Base-by-base conservation (phyloP, 2,888 invertebrate genomes). In the Trachelus stipa region DNA sequence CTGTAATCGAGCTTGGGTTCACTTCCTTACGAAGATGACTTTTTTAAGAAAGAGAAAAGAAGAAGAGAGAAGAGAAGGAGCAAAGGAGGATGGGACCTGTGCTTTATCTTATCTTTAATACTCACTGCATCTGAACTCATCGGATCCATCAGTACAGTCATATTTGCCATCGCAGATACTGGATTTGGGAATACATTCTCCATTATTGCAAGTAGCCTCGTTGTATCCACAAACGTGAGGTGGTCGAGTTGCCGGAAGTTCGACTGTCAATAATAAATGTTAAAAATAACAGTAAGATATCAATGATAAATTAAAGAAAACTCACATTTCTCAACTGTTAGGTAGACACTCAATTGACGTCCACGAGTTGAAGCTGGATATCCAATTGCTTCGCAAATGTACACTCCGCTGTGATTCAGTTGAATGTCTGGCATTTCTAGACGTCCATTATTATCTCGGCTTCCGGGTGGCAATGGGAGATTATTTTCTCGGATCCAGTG, bases 41-140 rank as follows among this genome's bases (percentile, higher is more conserved):
- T 12, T 37, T 4, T 37, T 15, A 37, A 1, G 37, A 37, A 37
- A 37, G 79, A 74, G 71, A 34, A 74, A 75, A 77, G 69, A 77
- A 15, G 68, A 4, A 73, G 35, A 74, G 35, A 73, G 9, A 68
- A 15, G 35, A 68, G 23, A 73, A 56, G 35, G 30, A 37, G 23
- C 73, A 75, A 73, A 35, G 34, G 30, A 34, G 23, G 69, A 75
- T 37, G 37, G 12, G 1, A 12, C 15, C 35, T 35, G 12, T 35
- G 12, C 12, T 35, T 35, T 76, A 80, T 35, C 37, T 4, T 37
- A 56, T 56, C 23, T 56, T 56, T 23, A 56, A 56, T 84, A 94
- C 94, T 94, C 93, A 95, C 97, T 95, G 93, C 98, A 99, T 87
- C 95, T 94, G 83, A 95, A 94, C 92, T 98, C 98, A 91, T 99